Evolutionary conservation across 2,113 vertebrate species (phyloP).

Genomic region (Pteropus alecto): DNA sequence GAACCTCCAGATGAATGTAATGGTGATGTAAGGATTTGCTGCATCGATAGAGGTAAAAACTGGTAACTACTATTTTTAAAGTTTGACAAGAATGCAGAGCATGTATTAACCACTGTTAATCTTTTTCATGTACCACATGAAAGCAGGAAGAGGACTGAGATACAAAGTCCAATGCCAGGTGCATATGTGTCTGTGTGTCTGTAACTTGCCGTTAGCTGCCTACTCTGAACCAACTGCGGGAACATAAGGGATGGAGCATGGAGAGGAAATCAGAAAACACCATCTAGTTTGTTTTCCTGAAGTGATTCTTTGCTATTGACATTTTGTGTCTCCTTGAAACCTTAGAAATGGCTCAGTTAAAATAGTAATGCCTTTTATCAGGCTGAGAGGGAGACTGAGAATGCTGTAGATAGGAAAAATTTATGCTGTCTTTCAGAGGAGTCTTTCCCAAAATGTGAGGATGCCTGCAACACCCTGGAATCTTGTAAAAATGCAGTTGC

Average conservation of each 20-base stretch:
- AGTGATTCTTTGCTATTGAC: background rate
- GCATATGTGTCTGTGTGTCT: background rate
- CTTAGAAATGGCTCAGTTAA: background rate
- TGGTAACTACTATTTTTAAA: background rate
- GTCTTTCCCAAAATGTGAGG: background rate
- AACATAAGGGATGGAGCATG: background rate
- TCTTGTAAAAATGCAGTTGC: background rate
- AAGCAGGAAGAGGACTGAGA: background rate
- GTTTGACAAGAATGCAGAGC: background rate
- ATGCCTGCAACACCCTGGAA: background rate
- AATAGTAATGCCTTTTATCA: background rate
- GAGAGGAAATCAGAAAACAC: background rate
- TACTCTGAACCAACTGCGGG: background rate
- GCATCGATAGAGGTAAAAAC: background rate
- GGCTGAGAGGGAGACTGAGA: background rate
- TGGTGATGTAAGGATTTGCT: background rate
- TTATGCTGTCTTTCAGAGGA: fast-evolving
- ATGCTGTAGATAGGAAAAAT: background rate
- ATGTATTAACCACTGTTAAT: background rate
- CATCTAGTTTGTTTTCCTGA: background rate
- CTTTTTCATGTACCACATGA: background rate
- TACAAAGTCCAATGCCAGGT: fast-evolving
- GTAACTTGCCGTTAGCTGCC: background rate
- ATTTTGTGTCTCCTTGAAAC: background rate
- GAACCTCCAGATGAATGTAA: background rate